Evolutionary conservation across 1,140 invertebrate genomes (phyloP).

Genomic region (Thrips palmi): DNA sequence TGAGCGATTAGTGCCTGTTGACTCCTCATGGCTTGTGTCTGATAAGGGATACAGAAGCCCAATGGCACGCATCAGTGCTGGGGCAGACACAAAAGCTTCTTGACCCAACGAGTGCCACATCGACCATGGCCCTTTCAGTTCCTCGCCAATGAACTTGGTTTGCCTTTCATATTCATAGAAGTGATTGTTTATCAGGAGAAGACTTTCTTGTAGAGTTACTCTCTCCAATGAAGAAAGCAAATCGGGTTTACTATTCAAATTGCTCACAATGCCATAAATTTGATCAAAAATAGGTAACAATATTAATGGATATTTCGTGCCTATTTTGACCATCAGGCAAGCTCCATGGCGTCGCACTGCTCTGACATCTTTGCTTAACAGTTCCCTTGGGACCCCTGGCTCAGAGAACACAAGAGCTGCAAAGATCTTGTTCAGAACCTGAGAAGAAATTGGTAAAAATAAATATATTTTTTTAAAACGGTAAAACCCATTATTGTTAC

Average conservation of each 20-base stretch:
- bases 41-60: background rate
- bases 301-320: slow-evolving; percentile 64
- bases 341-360: slow-evolving; percentile 76
- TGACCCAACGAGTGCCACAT: slow-evolving; percentile 27
- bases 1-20: no score
- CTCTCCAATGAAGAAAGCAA: slow-evolving; percentile 69
- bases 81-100: slow-evolving; percentile 11
- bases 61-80: background rate
- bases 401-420: slow-evolving; percentile 53
- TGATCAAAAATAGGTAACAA: slow-evolving; percentile 73
- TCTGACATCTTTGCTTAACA: slow-evolving; percentile 50
- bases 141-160: slow-evolving; percentile 60
- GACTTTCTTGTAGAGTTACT: slow-evolving; percentile 55
- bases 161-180: slow-evolving; percentile 77
- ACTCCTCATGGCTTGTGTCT: slow-evolving; percentile 14
- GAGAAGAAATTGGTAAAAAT: slow-evolving; percentile 23
- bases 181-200: slow-evolving; percentile 70
- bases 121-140: slow-evolving; percentile 36
- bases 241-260: slow-evolving; percentile 38
- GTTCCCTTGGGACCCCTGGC: slow-evolving; percentile 35
- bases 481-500: slow-evolving; percentile 2
- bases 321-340: slow-evolving; percentile 74
- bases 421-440: slow-evolving; percentile 75
- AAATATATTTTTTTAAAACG: background rate
- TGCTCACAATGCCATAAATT: slow-evolving; percentile 51